Evolutionary conservation across 2,113 vertebrate species (phyloP).

Genomic region (Pseudolaguvia tuberculata): DNA sequence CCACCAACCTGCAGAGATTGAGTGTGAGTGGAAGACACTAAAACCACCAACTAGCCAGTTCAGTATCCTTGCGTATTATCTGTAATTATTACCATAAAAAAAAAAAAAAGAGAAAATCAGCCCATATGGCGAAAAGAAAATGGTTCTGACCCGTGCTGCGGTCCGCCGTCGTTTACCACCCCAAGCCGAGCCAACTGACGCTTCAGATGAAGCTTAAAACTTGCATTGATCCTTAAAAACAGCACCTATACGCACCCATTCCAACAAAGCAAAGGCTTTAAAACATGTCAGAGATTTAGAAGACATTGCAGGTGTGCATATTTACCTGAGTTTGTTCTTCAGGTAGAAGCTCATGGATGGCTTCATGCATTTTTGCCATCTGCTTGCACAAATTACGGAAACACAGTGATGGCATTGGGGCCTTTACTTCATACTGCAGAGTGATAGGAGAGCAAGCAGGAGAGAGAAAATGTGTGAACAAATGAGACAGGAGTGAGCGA

Average conservation of each 20-base stretch:
- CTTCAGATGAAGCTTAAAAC: slow-evolving; percentile 93
- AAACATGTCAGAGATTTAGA: background rate
- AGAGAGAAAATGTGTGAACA: too few species aligned
- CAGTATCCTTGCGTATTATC: too few species aligned
- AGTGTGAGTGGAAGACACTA: background rate
- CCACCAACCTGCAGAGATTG: slow-evolving; percentile 77
- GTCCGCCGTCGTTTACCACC: slow-evolving; percentile 91
- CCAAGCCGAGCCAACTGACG: slow-evolving; percentile 87
- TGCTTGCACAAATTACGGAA: slow-evolving; percentile 96
- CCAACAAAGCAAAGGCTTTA: slow-evolving; percentile 2
- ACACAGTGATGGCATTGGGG: slow-evolving; percentile 91
- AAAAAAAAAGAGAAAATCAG: background rate
- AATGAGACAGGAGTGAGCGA: background rate
- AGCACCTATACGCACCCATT: slow-evolving; percentile 73
- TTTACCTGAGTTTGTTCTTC: slow-evolving; percentile 93
- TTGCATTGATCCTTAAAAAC: slow-evolving; percentile 88
- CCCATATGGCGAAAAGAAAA: background rate
- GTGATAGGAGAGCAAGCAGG: background rate
- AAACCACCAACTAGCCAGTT: background rate
- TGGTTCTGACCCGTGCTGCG: slow-evolving; percentile 82
- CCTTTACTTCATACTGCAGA: slow-evolving; percentile 92
- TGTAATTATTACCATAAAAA: too few species aligned
- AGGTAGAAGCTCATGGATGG: slow-evolving; percentile 88
- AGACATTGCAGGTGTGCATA: background rate
- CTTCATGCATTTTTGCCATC: slow-evolving; percentile 97